Evolutionary conservation across 2,888 invertebrate species (phyloP).

Genomic region (Rhaphigaster nebulosa): DNA sequence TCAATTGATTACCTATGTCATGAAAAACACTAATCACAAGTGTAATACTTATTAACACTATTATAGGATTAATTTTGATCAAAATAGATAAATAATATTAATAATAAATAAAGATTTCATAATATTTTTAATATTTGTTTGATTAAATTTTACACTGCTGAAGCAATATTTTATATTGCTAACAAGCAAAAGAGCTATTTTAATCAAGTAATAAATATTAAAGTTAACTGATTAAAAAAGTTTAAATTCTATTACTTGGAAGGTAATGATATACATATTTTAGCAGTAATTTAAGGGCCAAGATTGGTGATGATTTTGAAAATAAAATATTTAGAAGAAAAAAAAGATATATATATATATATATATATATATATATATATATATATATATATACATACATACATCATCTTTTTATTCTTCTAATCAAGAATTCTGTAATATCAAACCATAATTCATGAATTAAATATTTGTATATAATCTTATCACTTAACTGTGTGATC

Average conservation of each 20-base stretch:
- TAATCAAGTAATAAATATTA: neutral
- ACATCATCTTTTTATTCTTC: no score
- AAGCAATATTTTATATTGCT: neutral
- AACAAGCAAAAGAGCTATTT: neutral
- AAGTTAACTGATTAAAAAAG: neutral
- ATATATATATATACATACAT: no score
- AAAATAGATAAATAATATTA: neutral
- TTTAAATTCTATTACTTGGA: neutral
- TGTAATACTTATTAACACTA: neutral
- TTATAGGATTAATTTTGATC: neutral
- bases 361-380: no score
- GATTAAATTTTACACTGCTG: neutral
- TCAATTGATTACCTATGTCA: neutral
- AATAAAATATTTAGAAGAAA: no score
- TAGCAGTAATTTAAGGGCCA: neutral
- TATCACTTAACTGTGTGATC: neutral
- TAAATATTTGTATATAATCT: neutral
- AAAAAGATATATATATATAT: no score
- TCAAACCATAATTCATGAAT: no score
- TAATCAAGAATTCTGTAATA: no score
- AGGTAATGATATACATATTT: neutral
- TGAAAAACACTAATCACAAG: neutral
- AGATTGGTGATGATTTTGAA: neutral
- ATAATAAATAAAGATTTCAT: neutral
- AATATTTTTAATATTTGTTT: neutral